Conservation (phyloP, 2,888 invertebrate genomes). For the Heliconius ismenius region DNA sequence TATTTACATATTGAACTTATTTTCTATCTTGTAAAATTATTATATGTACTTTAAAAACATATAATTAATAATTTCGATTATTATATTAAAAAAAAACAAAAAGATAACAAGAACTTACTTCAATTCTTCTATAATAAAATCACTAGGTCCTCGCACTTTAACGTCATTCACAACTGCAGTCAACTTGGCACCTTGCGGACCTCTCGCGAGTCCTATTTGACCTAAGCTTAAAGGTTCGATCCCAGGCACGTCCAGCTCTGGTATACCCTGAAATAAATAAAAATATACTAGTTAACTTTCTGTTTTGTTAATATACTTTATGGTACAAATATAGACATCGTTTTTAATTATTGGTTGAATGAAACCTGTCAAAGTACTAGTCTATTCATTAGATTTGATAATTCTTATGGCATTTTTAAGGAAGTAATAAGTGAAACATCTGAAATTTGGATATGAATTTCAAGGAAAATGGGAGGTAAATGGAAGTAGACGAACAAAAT, state of each 20-base stretch:
- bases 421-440: too few species aligned
- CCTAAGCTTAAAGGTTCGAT: constrained; percentile 84
- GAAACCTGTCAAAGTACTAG: background rate
- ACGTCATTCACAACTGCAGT: constrained; percentile 83
- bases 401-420: background rate
- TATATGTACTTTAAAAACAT: too few species aligned
- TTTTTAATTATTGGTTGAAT: background rate
- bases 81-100: too few species aligned
- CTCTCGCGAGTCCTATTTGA: constrained; percentile 83
- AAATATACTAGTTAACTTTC: background rate
- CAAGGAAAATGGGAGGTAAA: too few species aligned
- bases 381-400: background rate
- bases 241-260: constrained; percentile 85
- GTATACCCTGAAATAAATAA: constrained; percentile 80
- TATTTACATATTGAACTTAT: too few species aligned
- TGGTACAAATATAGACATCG: background rate
- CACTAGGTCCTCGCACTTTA: constrained; percentile 82
- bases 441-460: too few species aligned
- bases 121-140: constrained; percentile 82
- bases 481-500: too few species aligned
- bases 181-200: constrained; percentile 81
- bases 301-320: background rate
- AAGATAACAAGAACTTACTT: constrained; percentile 68
- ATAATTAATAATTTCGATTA: too few species aligned
- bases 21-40: too few species aligned